Conservation (phyloP, 2,113 vertebrate species). For the Eulemur macaco region DNA sequence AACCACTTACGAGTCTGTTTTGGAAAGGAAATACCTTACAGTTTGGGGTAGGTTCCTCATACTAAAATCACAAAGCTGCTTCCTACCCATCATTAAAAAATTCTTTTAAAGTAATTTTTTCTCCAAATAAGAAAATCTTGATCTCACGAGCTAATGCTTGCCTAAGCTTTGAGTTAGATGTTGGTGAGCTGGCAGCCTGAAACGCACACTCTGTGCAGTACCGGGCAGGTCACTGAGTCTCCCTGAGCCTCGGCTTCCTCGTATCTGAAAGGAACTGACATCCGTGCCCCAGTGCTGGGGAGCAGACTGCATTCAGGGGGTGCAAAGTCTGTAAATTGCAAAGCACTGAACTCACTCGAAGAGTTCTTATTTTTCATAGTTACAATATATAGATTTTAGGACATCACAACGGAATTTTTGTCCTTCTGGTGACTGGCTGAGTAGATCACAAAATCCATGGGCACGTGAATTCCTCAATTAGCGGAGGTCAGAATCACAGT, state of each 20-base stretch:
- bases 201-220: rapidly evolving
- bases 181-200: background rate
- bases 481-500: rapidly evolving
- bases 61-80: background rate
- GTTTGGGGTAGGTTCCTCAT: background rate
- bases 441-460: background rate
- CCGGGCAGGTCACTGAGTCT: rapidly evolving
- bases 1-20: background rate
- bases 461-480: rapidly evolving
- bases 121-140: background rate
- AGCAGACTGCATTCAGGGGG: rapidly evolving
- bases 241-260: background rate
- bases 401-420: no score
- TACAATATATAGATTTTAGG: background rate
- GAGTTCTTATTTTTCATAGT: rapidly evolving
- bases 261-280: background rate
- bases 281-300: rapidly evolving
- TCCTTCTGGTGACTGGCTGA: background rate
- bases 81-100: background rate
- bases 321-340: rapidly evolving
- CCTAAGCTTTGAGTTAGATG: background rate
- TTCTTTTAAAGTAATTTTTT: background rate
- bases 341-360: background rate
- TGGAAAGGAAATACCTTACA: background rate
- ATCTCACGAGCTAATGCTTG: background rate